A percentile compares a stretch with the other conserved stretches of the same genome.
These are phyloP conservation scores for Potamarius usumacintae DNA, from an alignment of 2,113 vertebrate species.

Conservation along the genomic window DNA sequence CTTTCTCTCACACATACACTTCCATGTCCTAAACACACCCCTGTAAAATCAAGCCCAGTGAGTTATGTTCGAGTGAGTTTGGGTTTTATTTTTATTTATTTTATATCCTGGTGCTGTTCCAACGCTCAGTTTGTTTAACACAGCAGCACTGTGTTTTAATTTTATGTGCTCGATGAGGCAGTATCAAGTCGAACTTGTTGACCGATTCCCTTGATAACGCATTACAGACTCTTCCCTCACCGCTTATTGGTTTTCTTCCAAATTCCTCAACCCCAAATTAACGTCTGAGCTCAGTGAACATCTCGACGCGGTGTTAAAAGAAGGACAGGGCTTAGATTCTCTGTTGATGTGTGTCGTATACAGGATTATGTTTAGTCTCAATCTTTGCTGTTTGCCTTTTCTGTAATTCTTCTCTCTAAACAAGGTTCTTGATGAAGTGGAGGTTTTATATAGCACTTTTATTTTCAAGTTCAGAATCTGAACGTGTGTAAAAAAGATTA, in stretches of 20 bases:
- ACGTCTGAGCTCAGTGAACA: not conserved
- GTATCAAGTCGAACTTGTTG: constrained; percentile 40
- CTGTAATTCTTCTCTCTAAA: not conserved
- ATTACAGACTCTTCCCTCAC: constrained; percentile 36
- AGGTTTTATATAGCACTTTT: not conserved
- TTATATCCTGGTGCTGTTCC: constrained; percentile 47
- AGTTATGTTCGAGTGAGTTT: no score
- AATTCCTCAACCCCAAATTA: constrained; percentile 20
- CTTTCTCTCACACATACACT: no score
- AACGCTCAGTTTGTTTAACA: constrained; percentile 53
- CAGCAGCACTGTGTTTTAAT: constrained; percentile 49
- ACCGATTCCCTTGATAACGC: constrained; percentile 40
- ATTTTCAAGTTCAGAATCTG: not conserved
- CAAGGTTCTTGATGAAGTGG: not conserved
- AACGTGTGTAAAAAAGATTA: not conserved
- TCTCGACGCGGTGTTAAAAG: constrained; percentile 5
- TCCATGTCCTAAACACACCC: no score
- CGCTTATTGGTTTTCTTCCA: constrained; percentile 36
- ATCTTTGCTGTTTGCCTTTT: not conserved
- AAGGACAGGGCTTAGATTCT: not conserved
- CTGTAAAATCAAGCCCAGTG: no score
- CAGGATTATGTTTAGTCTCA: not conserved
- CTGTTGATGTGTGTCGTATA: not conserved
- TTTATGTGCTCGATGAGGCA: constrained; percentile 44
- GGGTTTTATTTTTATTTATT: constrained; percentile 41